Evolutionary conservation across 2,797 vertebrate species (phyloP).

Genomic region (Neosalanx taihuensis): DNA sequence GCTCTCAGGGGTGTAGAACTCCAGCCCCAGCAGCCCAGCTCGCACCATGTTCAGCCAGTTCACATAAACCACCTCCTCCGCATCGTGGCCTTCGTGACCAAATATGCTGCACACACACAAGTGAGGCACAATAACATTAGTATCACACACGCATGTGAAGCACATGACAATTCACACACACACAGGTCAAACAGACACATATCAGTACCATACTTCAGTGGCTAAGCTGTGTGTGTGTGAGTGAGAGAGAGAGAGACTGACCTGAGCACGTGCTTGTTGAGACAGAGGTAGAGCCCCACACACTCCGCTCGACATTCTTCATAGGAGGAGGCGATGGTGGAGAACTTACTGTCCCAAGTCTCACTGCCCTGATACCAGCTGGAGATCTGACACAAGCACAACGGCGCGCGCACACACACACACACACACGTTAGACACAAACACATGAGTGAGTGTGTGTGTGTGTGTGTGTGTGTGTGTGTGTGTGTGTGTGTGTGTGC

Average conservation of each 20-base stretch:
- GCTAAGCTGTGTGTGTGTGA: neutral
- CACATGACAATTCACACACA: neutral
- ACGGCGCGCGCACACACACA: neutral
- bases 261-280: constrained; percentile 83
- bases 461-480: constrained; percentile 1
- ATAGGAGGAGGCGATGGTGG: constrained; percentile 86
- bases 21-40: constrained; percentile 83
- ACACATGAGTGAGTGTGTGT: neutral
- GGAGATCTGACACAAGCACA: constrained; percentile 69
- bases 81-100: constrained; percentile 78
- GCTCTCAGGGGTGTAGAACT: constrained; percentile 87
- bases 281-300: constrained; percentile 88
- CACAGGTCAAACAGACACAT: neutral
- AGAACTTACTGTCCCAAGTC: constrained; percentile 94
- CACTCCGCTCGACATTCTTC: constrained; percentile 91
- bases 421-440: neutral
- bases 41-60: constrained; percentile 95
- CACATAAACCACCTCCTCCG: constrained; percentile 83
- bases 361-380: constrained; percentile 88
- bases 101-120: constrained; percentile 77
- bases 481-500: neutral
- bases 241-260: constrained; percentile 39
- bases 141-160: neutral
- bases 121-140: neutral
- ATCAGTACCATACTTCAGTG: neutral